Base-by-base conservation (phyloP, 2,888 invertebrate species). In the Eupeodes luniger region DNA sequence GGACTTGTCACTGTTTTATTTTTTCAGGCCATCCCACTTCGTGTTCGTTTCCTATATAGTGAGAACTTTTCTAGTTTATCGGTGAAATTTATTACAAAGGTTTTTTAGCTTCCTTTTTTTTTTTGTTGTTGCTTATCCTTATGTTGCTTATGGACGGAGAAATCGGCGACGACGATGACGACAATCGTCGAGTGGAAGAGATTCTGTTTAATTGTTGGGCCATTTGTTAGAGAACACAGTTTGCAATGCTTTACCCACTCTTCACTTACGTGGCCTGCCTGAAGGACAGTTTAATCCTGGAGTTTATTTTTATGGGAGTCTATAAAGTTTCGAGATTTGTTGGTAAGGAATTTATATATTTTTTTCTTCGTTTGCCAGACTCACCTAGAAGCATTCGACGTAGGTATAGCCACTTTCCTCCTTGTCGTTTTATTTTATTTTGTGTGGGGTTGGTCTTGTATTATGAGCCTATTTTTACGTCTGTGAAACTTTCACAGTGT, bases 311-410 rank as follows among this genome's bases (percentile, higher is more conserved):
- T 88, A 88, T 88, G 81, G 81, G 69, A 85, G 88, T 88, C 88
- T 85, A 88, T 88, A 88, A 88, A 88, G 88, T 88, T 88, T 78
- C 85, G 75, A 88, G 88, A 88, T 88, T 88, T 88, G 88, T 88
- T 85, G 81, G 81, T 85, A 85, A 88, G 81, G 84, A 85, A 85
- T 84, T 51, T 70, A 44, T 47, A 14, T 7, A 19, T 59, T 74
- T 59, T 72, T 76, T 72, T 44, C 27, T 11, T 5, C 12, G n/a
- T 40, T 40, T 57, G 44, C 44, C 62, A 74, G 66, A 59, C 81
- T 78, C 77, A 88, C 84, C 80, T 79, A 79, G 75, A 75, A 69
- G 51, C 78, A 78, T 87, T 87, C 67, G 27, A 27, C 51, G 53
- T 66, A 27, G 47, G 53, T 66, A 67, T 74, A 62, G 83, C 75